Percentiles rank a stretch among this genome's conserved stretches.
These are phyloP conservation scores for Loris lydekkerianus DNA, from an alignment of 2,797 vertebrate species.

Conservation along the genomic window DNA sequence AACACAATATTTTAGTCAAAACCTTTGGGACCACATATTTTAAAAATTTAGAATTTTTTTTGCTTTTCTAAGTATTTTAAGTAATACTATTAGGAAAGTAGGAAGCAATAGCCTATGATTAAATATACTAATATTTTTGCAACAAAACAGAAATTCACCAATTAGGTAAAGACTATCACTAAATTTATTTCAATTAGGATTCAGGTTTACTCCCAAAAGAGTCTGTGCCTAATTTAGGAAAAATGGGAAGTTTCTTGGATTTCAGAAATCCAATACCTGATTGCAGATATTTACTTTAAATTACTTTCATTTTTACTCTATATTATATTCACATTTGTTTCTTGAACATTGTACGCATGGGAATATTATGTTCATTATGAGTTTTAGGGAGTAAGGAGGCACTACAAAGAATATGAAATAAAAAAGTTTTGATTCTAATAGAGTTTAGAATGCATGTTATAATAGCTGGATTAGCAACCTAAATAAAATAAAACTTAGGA, in stretches of 20 bases:
- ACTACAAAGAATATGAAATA: neutral
- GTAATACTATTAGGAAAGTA: neutral
- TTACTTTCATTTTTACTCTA: neutral
- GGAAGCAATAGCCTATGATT: neutral
- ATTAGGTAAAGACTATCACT: neutral
- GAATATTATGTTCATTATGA: neutral
- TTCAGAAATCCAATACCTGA: constrained; percentile 14
- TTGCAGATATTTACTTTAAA: neutral
- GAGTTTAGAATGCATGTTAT: constrained; percentile 16
- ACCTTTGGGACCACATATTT: neutral
- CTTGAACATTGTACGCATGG: neutral
- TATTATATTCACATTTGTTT: constrained; percentile 26
- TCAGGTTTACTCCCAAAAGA: constrained; percentile 13
- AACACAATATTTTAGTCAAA: constrained; percentile 5
- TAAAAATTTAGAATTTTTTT: constrained; percentile 10
- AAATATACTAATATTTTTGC: constrained; percentile 41
- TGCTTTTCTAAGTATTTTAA: constrained; percentile 41
- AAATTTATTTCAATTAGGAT: neutral
- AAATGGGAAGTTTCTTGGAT: constrained; percentile 4
- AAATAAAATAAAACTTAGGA: constrained; percentile 41
- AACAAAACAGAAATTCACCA: constrained; percentile 38
- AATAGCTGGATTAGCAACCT: constrained; percentile 25
- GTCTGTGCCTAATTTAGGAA: constrained; percentile 18
- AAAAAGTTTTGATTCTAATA: constrained; percentile 29
- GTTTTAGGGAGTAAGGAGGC: constrained; percentile 17